phyloP scores from a whole-genome alignment of 37 sponge, comb jelly and placozoan species.

The Hexactinellida sp. region DNA sequence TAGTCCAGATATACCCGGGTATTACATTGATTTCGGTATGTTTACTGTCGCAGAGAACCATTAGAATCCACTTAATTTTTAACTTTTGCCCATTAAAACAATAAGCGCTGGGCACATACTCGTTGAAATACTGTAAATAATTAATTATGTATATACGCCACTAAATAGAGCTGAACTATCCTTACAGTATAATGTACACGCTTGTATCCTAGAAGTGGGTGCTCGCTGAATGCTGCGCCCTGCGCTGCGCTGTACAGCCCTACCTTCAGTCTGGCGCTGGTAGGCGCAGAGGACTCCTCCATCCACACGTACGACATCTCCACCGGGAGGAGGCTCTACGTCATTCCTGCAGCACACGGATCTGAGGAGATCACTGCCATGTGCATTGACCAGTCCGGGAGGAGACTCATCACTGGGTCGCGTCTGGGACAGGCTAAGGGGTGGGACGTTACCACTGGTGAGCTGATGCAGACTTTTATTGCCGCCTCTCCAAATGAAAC shows the following conservation, averaged over 20 bases:
- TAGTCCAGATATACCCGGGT: too few species aligned
- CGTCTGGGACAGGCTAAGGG: conserved; percentile 77
- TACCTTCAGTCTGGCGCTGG: conserved; percentile 45
- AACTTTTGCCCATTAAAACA: too few species aligned
- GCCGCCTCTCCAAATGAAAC: not conserved
- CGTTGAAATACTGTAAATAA: too few species aligned
- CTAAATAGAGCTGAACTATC: too few species aligned
- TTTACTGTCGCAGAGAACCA: too few species aligned
- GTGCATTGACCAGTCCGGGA: conserved; percentile 50
- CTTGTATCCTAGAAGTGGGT: not conserved
- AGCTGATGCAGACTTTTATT: not conserved
- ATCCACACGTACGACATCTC: conserved; percentile 78
- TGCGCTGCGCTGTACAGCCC: conserved; percentile 37
- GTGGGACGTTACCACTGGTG: conserved; percentile 16
- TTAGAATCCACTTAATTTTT: too few species aligned
- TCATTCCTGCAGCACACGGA: conserved; percentile 50
- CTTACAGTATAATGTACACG: too few species aligned
- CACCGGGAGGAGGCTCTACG: conserved; percentile 48
- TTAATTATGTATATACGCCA: too few species aligned
- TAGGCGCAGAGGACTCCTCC: conserved; percentile 75
- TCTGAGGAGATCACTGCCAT: conserved; percentile 74
- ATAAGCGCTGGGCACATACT: too few species aligned
- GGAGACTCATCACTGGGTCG: conserved; percentile 73
- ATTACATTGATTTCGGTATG: too few species aligned
- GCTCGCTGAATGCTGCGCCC: conserved; percentile 29